Conservation (phyloP, 2,888 invertebrate species). For the Plagodis pulveraria region DNA sequence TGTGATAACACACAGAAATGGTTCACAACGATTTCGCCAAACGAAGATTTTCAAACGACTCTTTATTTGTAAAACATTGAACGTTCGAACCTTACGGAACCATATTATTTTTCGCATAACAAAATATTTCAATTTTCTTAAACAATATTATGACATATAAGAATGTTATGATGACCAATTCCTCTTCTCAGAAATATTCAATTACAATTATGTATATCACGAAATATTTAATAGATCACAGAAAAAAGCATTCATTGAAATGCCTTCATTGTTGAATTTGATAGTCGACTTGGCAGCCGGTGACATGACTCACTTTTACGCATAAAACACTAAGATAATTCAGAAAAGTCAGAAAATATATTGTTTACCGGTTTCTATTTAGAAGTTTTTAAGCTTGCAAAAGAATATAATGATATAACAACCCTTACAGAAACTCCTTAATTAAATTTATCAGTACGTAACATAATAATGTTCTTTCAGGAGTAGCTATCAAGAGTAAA, state of each 20-base stretch:
- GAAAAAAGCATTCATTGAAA: constrained; percentile 6
- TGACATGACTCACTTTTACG: constrained; percentile 11
- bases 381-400: neutral
- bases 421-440: neutral
- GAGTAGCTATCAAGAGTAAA: constrained; percentile 12
- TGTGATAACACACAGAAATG: neutral
- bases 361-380: neutral
- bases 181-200: constrained; percentile 29
- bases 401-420: too few relatives aligned
- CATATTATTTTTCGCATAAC: constrained; percentile 11
- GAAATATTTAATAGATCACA: neutral
- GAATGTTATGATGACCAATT: constrained; percentile 28
- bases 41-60: neutral
- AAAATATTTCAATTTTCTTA: constrained; percentile 28
- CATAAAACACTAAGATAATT: neutral
- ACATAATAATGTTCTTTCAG: constrained; percentile 4
- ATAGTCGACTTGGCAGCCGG: constrained; percentile 7
- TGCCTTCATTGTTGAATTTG: constrained; percentile 8
- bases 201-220: neutral
- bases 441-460: constrained; percentile 14
- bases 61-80: constrained; percentile 19
- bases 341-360: neutral
- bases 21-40: neutral
- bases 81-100: constrained; percentile 10
- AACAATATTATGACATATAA: constrained; percentile 45